Evolutionary conservation across 2,113 vertebrate species (phyloP).

Genomic region (Hemicordylus capensis): DNA sequence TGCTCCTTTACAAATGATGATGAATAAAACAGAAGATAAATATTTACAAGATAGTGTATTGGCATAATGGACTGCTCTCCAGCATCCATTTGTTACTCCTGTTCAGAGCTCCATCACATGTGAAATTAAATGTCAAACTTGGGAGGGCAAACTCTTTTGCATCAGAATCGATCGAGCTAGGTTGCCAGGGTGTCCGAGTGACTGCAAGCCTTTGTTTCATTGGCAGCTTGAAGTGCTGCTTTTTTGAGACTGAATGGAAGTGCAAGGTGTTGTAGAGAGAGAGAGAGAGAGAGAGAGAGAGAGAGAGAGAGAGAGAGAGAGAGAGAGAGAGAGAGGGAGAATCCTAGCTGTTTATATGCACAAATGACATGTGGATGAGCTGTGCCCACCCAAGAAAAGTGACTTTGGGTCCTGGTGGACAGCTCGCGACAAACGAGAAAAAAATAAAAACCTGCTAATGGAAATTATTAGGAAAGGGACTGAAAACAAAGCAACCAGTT

Average conservation of each 20-base stretch:
- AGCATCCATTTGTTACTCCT: conserved; percentile 62
- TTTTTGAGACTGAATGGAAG: neutral
- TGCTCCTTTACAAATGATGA: conserved; percentile 69
- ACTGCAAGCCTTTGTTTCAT: neutral
- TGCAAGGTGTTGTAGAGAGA: too few species aligned
- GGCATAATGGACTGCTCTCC: conserved; percentile 60
- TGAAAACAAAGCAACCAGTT: too few species aligned
- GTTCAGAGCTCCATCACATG: conserved; percentile 59
- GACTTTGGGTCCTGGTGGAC: neutral
- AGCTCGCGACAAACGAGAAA: neutral
- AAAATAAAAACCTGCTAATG: neutral
- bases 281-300: too few species aligned
- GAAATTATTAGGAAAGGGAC: neutral
- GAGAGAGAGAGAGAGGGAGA: too few species aligned
- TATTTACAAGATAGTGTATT: conserved; percentile 63
- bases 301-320: too few species aligned
- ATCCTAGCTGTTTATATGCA: too few species aligned
- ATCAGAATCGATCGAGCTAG: conserved; percentile 27
- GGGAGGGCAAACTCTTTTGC: conserved; percentile 27
- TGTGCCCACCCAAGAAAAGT: neutral
- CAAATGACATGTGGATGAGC: neutral
- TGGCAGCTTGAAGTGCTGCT: neutral
- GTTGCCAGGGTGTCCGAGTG: neutral
- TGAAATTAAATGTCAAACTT: conserved; percentile 65
- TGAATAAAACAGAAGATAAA: conserved; percentile 71